Percentiles rank a stretch among this genome's conserved stretches.
phyloP scores from a whole-genome alignment of 1,140 invertebrate genomes.

The Diplogasteroides magnus region DNA sequence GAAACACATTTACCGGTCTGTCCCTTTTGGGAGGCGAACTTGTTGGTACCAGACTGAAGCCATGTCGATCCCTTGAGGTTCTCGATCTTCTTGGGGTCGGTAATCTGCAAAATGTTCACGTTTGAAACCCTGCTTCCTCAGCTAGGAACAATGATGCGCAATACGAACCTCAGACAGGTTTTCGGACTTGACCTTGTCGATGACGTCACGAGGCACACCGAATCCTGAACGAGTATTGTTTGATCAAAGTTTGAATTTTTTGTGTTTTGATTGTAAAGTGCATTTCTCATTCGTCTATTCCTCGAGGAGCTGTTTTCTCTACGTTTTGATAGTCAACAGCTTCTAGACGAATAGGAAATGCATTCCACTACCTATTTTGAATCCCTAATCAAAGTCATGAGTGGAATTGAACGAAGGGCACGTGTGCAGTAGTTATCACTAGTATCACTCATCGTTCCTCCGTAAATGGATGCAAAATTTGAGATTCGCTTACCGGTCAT shows the following conservation, averaged over 20 bases:
- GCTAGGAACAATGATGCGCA: background rate
- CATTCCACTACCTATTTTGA: no score
- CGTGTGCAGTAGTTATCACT: background rate
- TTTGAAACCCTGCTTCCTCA: background rate
- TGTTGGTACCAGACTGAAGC: slow-evolving; percentile 55
- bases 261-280: no score
- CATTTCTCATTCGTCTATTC: no score
- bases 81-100: slow-evolving; percentile 52
- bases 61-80: slow-evolving; percentile 50
- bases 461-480: no score
- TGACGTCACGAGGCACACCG: slow-evolving; percentile 52
- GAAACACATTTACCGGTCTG: slow-evolving; percentile 35
- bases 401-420: slow-evolving; percentile 2
- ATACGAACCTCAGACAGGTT: slow-evolving; percentile 39
- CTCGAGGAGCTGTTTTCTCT: no score
- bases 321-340: slow-evolving; percentile 1
- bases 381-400: slow-evolving; percentile 8
- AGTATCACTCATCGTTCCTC: background rate
- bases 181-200: slow-evolving; percentile 53
- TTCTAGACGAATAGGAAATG: slow-evolving; percentile 17
- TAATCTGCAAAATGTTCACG: slow-evolving; percentile 19
- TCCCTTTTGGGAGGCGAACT: slow-evolving; percentile 55
- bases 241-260: slow-evolving; percentile 10
- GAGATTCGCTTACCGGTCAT: slow-evolving; percentile 46
- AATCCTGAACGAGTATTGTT: slow-evolving; percentile 34